A percentile compares a stretch with the other conserved stretches of the same genome.
phyloP scores from a whole-genome alignment of 2,113 vertebrate genomes.

The Rhabdomys dilectus region DNA sequence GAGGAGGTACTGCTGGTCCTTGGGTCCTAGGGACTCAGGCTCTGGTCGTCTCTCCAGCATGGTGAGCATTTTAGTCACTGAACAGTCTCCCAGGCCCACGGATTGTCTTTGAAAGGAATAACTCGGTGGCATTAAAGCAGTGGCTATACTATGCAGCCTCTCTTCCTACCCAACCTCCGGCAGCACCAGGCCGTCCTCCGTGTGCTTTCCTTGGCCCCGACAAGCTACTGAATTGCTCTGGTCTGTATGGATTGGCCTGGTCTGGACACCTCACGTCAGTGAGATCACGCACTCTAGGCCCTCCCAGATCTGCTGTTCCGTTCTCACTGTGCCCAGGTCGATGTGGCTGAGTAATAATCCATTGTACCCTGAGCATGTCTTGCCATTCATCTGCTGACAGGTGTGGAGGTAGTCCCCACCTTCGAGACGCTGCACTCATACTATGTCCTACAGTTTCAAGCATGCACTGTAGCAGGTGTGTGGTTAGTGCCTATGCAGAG shows the following conservation, averaged over 20 bases:
- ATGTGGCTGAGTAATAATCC: neutral
- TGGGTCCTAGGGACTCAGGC: neutral
- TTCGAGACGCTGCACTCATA: rapidly evolving
- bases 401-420: neutral
- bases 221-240: neutral
- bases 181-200: neutral
- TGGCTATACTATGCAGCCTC: neutral
- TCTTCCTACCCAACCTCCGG: too few relatives aligned
- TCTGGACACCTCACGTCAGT: neutral
- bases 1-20: neutral
- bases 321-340: too few relatives aligned
- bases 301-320: neutral
- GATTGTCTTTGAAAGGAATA: neutral
- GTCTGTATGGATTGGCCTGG: neutral
- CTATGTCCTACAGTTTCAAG: too few relatives aligned
- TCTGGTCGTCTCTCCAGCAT: neutral
- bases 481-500: too few relatives aligned
- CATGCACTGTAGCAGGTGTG: too few relatives aligned
- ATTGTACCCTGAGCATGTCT: rapidly evolving
- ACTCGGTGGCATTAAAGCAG: neutral
- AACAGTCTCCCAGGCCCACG: neutral
- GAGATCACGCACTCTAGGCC: too few relatives aligned
- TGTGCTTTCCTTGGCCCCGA: neutral
- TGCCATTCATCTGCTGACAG: rapidly evolving
- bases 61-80: neutral